Evolutionary conservation across 2,888 invertebrate genomes (phyloP), one percentile per base, ranked within the genome.

Genomic region (Patella pellucida): DNA sequence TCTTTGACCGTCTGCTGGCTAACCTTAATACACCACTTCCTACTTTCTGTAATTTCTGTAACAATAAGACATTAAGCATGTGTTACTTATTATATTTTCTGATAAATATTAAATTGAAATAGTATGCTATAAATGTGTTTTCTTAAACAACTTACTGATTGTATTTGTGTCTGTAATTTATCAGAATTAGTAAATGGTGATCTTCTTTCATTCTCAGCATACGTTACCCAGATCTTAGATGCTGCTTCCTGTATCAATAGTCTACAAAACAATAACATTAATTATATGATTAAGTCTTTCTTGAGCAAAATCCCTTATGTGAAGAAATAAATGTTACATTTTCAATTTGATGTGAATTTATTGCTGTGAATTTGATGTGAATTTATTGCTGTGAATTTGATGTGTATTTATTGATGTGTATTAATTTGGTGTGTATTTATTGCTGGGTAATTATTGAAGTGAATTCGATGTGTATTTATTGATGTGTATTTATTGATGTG

Each of bases 101-200:
- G 41, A 41, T 9, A 41, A 41, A 41, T 41, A 41, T 41, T 9
- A 41, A 23, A 19, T 62, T 62, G 7, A n/a, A 62, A 62, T 41
- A 41, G 4, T 41, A 41, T 41, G 41, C 9, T 50, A 50, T 27
- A 69, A 19, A 73, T 12, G 50, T n/a, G 9, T 16, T 68, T 14
- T 7, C 11, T 19, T 16, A 68, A n/a, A 12, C 27, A 80, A 87
- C 92, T 90, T 86, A 93, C 93, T 69, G 97, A 97, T 89, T 98
- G 97, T 74, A 98, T 96, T 90, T 98, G 98, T 89, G 96, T 96
- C 89, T 97, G 97, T 23, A 97, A 92, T 91, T 97, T 97, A 95
- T 97, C 97, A 0, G 97, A 95, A 12, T 96, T 95, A 82, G 96
- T 94, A 77, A 87, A 85, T 0, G 93, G 93, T 52, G 96, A 95